Conservation (phyloP, 2,113 vertebrate genomes). For the Capreolus pygargus region DNA sequence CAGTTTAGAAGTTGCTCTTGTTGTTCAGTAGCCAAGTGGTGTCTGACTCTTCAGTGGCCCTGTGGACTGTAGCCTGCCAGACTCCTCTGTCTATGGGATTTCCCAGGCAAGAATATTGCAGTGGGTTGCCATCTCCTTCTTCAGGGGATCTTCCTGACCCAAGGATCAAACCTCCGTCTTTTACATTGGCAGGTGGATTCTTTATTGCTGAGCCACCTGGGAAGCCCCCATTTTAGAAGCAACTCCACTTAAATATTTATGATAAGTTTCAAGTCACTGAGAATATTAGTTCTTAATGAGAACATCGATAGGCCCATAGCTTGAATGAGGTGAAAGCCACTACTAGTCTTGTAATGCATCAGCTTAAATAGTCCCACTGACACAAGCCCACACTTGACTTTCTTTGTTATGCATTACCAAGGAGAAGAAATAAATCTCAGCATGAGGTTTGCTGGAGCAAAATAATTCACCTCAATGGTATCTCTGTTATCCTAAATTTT, state of each 20-base stretch:
- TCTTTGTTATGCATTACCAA: conserved; percentile 57
- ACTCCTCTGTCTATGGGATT: neutral
- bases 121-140: neutral
- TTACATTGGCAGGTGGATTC: neutral
- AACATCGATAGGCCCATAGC: conserved; percentile 38
- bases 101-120: neutral
- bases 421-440: conserved; percentile 61
- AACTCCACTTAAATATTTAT: conserved; percentile 79
- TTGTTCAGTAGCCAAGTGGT: neutral
- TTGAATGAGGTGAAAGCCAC: conserved; percentile 41
- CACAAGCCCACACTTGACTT: neutral
- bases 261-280: conserved; percentile 64
- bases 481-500: conserved; percentile 56
- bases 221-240: conserved; percentile 69
- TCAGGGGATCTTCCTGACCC: neutral
- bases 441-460: conserved; percentile 52
- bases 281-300: conserved; percentile 70
- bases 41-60: neutral
- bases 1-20: conserved; percentile 53
- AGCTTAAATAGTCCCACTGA: conserved; percentile 27
- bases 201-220: neutral
- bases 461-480: conserved; percentile 55
- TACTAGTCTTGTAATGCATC: neutral
- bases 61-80: neutral
- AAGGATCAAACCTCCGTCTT: neutral